Evolutionary conservation across 2,888 invertebrate genomes (phyloP).

Genomic region (Sabatieria punctata): DNA sequence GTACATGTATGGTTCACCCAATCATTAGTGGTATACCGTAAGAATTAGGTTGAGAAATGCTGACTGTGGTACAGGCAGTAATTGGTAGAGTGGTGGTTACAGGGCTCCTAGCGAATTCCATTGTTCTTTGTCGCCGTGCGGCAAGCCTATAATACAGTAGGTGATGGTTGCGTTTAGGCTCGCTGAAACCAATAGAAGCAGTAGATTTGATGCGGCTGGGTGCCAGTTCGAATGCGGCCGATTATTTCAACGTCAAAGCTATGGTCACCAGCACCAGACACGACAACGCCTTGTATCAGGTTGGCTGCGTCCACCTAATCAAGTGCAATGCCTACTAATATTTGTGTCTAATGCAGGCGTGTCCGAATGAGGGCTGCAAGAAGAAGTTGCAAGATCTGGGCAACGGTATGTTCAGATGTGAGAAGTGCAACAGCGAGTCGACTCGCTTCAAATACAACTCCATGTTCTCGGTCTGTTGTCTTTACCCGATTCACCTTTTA

Average conservation of each 20-base stretch:
- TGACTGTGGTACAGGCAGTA: no score
- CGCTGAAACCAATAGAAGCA: not conserved
- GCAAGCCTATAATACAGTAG: no score
- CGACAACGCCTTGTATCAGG: slow-evolving; percentile 67
- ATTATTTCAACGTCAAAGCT: slow-evolving; percentile 59
- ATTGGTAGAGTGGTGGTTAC: no score
- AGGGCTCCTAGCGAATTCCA: no score
- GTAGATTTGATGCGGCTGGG: slow-evolving; percentile 46
- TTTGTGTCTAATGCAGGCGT: slow-evolving; percentile 42
- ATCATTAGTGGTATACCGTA: no score
- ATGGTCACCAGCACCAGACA: slow-evolving; percentile 57
- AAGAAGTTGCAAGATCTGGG: slow-evolving; percentile 77
- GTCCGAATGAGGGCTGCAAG: slow-evolving; percentile 69
- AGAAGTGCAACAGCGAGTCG: slow-evolving; percentile 70
- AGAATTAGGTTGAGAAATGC: no score
- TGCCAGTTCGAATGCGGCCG: slow-evolving; percentile 49
- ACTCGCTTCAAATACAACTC: slow-evolving; percentile 69
- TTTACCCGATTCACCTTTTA: not conserved
- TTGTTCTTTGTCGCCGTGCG: no score
- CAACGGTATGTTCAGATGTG: slow-evolving; percentile 72
- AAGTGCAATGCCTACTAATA: not conserved
- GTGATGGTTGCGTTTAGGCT: no score
- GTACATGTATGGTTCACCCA: no score
- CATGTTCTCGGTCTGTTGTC: no score
- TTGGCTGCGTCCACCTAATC: slow-evolving; percentile 13